Conservation (phyloP, 2,113 vertebrate species). For the Grammomys dolichurus region DNA sequence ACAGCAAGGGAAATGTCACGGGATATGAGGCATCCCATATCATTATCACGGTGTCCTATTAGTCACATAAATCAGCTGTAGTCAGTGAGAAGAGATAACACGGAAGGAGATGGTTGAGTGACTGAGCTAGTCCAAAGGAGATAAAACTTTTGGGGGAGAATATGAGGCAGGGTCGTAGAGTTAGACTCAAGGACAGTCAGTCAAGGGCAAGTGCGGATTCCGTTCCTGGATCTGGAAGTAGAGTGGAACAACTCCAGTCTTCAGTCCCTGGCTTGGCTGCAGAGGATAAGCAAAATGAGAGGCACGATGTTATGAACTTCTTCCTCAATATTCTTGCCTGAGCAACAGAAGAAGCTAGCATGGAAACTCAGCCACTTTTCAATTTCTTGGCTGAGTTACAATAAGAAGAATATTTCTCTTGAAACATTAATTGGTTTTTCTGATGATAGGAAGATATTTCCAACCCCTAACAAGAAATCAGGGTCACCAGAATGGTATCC, state of each 20-base stretch:
- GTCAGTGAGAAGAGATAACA: not conserved
- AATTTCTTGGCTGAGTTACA: conserved; percentile 49
- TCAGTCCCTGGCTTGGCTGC: not conserved
- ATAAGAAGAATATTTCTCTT: conserved; percentile 52
- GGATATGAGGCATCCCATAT: not conserved
- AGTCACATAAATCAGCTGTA: not conserved
- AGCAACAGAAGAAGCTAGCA: not conserved
- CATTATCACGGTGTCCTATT: not conserved
- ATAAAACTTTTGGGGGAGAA: not conserved
- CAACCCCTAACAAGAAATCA: conserved; percentile 55
- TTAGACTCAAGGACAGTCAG: not conserved
- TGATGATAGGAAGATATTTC: conserved; percentile 58
- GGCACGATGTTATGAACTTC: not conserved
- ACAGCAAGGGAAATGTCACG: not conserved
- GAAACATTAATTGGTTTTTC: conserved; percentile 68
- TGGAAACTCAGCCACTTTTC: not conserved
- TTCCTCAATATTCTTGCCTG: not conserved
- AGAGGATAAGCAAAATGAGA: not conserved
- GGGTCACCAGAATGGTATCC: not conserved
- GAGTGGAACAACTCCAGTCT: not conserved
- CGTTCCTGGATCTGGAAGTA: not conserved
- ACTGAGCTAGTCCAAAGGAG: not conserved
- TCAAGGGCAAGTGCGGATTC: not conserved
- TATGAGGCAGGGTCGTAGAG: not conserved
- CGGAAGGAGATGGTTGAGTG: not conserved